A percentile compares a stretch with the other conserved stretches of the same genome.
These are phyloP conservation scores for Pyrrhia umbra DNA, from an alignment of 2,888 invertebrate species.

Conservation along the genomic window DNA sequence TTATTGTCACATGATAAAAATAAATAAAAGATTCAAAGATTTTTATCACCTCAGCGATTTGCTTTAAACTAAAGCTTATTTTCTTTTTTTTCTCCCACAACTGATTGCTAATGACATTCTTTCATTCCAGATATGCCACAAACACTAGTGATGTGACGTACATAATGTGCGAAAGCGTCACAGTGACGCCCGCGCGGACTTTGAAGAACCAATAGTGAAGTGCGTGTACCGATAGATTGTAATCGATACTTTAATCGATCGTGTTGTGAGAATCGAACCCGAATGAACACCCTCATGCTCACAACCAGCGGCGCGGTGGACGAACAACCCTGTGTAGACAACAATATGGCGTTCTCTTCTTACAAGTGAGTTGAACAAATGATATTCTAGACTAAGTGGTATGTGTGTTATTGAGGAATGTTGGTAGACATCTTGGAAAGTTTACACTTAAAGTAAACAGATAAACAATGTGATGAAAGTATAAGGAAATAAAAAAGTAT, in stretches of 20 bases:
- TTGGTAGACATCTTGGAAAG: neutral
- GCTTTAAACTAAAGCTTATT: too few species aligned
- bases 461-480: neutral
- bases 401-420: constrained; percentile 23
- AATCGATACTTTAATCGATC: constrained; percentile 60
- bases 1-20: too few species aligned
- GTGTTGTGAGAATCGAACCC: constrained; percentile 65
- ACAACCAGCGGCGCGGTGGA: constrained; percentile 84
- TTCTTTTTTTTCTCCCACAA: too few species aligned
- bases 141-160: constrained; percentile 80
- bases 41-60: too few species aligned
- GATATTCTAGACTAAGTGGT: constrained; percentile 49
- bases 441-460: neutral
- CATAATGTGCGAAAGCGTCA: constrained; percentile 76
- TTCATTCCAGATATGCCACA: constrained; percentile 76
- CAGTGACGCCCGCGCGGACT: constrained; percentile 75
- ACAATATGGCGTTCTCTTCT: constrained; percentile 86
- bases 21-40: too few species aligned
- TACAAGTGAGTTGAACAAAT: constrained; percentile 82
- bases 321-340: constrained; percentile 85
- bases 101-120: constrained; percentile 24
- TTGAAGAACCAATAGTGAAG: constrained; percentile 76
- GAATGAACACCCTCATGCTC: constrained; percentile 89
- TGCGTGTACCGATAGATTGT: constrained; percentile 67
- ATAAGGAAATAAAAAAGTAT: neutral